Conservation (phyloP, 1,140 invertebrate species). For the Macrobrachium nipponense region DNA sequence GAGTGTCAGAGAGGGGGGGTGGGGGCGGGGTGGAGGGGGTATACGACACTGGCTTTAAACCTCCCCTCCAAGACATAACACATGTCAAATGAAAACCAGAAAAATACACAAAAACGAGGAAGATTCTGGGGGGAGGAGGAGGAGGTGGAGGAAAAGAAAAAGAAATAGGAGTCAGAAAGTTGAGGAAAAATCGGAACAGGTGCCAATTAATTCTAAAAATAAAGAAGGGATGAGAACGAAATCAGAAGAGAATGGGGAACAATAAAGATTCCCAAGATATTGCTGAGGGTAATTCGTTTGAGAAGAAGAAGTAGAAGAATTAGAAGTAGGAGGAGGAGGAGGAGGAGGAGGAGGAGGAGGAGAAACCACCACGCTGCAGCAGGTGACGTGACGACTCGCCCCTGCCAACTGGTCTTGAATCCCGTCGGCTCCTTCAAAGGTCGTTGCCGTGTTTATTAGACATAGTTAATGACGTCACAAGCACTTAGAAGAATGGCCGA, state of each 20-base stretch:
- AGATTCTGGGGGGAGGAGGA: slow-evolving; percentile 1
- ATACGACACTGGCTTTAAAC: background rate
- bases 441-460: too few species aligned
- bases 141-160: background rate
- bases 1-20: background rate
- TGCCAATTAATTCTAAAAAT: background rate
- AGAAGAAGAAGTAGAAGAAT: background rate
- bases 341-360: too few species aligned
- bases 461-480: too few species aligned
- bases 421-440: too few species aligned
- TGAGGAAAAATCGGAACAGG: background rate
- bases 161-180: background rate
- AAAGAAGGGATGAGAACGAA: background rate
- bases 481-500: background rate
- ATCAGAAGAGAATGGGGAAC: background rate
- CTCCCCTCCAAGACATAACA: too few species aligned
- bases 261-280: background rate
- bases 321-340: background rate
- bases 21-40: background rate
- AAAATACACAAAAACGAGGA: background rate
- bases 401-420: too few species aligned
- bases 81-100: too few species aligned
- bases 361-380: too few species aligned
- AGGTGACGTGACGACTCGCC: too few species aligned
- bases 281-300: background rate